Conservation (phyloP, 2,113 vertebrate genomes). For the Eudyptes chrysolophus region DNA sequence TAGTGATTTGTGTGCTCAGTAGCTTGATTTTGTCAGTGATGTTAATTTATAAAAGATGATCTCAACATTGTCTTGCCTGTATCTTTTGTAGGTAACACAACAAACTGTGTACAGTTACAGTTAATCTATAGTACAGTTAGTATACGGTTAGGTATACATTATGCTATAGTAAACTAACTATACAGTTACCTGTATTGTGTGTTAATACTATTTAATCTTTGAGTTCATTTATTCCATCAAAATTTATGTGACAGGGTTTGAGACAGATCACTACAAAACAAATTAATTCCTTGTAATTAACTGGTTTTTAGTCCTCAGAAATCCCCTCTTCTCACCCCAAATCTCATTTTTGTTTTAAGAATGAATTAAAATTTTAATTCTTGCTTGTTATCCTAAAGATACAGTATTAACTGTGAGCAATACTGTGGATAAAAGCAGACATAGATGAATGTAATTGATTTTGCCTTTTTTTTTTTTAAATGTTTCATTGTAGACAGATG, state of each 20-base stretch:
- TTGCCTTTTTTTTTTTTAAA: background rate
- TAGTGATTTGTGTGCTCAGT: background rate
- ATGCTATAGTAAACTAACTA: background rate
- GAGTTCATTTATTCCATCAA: background rate
- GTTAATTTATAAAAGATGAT: background rate
- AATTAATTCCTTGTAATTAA: background rate
- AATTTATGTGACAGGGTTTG: background rate
- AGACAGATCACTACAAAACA: background rate
- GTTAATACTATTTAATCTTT: background rate
- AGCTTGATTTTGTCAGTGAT: background rate
- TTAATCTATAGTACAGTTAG: background rate
- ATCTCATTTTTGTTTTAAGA: background rate
- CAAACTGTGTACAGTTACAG: background rate
- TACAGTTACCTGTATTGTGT: background rate
- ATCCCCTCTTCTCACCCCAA: background rate
- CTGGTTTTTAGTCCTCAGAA: background rate
- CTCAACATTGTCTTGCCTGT: background rate
- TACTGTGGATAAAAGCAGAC: background rate
- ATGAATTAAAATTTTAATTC: background rate
- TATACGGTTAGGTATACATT: background rate
- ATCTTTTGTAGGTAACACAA: background rate
- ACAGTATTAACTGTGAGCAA: background rate
- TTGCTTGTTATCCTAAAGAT: background rate
- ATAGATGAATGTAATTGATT: background rate
- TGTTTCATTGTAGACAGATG: conserved; percentile 75